Percentiles rank a stretch among this genome's conserved stretches.
phyloP scores from a whole-genome alignment of 1,140 invertebrate genomes.

The Globodera rostochiensis region DNA sequence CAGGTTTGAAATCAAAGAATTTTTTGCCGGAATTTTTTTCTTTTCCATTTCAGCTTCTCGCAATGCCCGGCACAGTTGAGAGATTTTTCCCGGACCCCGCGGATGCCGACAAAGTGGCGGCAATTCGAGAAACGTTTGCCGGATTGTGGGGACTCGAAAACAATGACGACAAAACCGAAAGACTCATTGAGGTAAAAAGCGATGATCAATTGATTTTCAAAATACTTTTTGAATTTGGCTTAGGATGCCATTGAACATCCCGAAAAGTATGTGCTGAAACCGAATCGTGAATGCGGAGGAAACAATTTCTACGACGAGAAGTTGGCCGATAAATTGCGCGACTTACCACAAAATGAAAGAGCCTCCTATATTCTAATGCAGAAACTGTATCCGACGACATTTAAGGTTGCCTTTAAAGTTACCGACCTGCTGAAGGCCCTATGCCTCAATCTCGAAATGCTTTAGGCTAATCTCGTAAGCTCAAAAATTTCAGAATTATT shows the following conservation, averaged over 20 bases:
- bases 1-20: constrained; percentile 41
- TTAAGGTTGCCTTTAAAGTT: constrained; percentile 46
- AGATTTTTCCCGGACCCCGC: constrained; percentile 71
- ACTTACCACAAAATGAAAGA: constrained; percentile 75
- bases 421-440: constrained; percentile 64
- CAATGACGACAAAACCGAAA: constrained; percentile 44
- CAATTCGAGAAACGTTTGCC: constrained; percentile 81
- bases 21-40: neutral
- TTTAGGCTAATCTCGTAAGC: neutral
- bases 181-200: constrained; percentile 42
- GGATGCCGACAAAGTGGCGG: constrained; percentile 62
- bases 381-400: constrained; percentile 44
- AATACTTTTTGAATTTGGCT: constrained; percentile 65
- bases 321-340: constrained; percentile 73
- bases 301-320: constrained; percentile 89
- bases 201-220: neutral
- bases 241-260: constrained; percentile 80
- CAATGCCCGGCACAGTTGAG: constrained; percentile 74
- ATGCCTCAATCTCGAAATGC: neutral
- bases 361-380: constrained; percentile 93
- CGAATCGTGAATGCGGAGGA: constrained; percentile 80
- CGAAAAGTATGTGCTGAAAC: constrained; percentile 88
- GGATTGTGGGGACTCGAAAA: constrained; percentile 83
- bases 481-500: constrained; percentile 75
- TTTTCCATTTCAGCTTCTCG: constrained; percentile 40